phyloP scores from a whole-genome alignment of 37 sponge, comb jelly and placozoan genomes.

The Chondrilla cf. caribensis region DNA sequence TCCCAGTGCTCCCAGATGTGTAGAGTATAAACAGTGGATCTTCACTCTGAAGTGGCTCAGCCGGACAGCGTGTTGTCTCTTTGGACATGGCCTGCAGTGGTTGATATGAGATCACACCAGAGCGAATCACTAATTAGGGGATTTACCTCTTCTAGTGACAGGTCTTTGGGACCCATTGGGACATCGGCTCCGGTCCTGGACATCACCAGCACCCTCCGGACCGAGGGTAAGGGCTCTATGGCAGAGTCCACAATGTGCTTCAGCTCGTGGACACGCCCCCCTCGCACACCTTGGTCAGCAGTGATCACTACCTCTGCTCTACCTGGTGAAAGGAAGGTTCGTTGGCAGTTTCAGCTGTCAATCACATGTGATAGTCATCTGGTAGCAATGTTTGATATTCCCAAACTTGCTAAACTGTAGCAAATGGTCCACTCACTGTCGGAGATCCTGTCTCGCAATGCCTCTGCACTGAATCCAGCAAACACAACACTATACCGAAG shows the following conservation, averaged over 20 bases:
- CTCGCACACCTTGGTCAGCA: slow-evolving; percentile 86
- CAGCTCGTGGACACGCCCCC: slow-evolving; percentile 82
- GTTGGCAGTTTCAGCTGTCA: background rate
- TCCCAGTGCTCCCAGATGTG: slow-evolving; percentile 96
- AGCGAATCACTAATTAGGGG: no score
- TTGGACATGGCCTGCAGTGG: slow-evolving; percentile 73
- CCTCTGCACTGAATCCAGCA: slow-evolving; percentile 95
- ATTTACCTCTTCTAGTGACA: slow-evolving; percentile 70
- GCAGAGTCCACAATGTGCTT: slow-evolving; percentile 86
- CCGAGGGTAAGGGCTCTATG: slow-evolving; percentile 60
- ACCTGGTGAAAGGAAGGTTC: slow-evolving; percentile 24
- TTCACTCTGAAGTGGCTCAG: slow-evolving; percentile 89
- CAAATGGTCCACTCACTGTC: slow-evolving; percentile 80
- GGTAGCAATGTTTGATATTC: no score
- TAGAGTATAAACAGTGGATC: slow-evolving; percentile 92
- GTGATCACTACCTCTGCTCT: slow-evolving; percentile 79
- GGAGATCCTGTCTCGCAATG: slow-evolving; percentile 72
- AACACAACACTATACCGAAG: slow-evolving; percentile 76
- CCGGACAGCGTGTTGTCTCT: slow-evolving; percentile 59
- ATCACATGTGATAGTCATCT: no score
- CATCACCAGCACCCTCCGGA: slow-evolving; percentile 76
- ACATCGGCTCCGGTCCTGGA: slow-evolving; percentile 77
- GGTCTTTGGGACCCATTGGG: slow-evolving; percentile 62
- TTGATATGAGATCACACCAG: background rate
- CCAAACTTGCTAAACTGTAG: no score